phyloP scores from a whole-genome alignment of 2,797 vertebrate species.

The Oryzias dopingdopingensis region DNA sequence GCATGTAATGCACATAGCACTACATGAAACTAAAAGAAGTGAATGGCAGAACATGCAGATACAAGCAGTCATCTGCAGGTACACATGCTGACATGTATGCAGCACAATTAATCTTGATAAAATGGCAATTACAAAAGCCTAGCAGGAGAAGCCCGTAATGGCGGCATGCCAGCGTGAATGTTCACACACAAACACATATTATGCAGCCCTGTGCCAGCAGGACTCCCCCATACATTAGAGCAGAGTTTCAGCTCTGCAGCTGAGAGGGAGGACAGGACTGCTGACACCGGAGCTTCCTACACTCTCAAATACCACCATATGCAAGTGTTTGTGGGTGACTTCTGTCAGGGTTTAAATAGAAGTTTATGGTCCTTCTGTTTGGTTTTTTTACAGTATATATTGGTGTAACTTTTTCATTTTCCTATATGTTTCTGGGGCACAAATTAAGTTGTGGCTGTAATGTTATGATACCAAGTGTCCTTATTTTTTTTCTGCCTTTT shows the following conservation, averaged over 20 bases:
- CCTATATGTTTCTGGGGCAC: not conserved
- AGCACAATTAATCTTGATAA: slow-evolving; percentile 59
- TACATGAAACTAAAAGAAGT: not conserved
- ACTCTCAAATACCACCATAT: slow-evolving; percentile 49
- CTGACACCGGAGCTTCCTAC: slow-evolving; percentile 68
- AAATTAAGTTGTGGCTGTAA: not conserved
- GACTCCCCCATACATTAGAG: slow-evolving; percentile 66
- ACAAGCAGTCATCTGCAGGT: not conserved
- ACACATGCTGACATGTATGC: slow-evolving; percentile 32
- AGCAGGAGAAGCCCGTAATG: slow-evolving; percentile 58
- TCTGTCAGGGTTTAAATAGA: slow-evolving; percentile 5
- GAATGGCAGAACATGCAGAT: too few relatives aligned
- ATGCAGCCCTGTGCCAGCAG: slow-evolving; percentile 43
- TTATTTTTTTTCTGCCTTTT: slow-evolving; percentile 23
- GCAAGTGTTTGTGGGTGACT: slow-evolving; percentile 19
- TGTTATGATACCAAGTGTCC: slow-evolving; percentile 19
- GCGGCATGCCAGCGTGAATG: slow-evolving; percentile 47
- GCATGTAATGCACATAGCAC: not conserved
- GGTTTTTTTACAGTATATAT: too few relatives aligned
- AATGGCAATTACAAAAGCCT: slow-evolving; percentile 69
- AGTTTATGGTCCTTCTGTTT: too few relatives aligned
- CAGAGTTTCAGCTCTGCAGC: slow-evolving; percentile 73
- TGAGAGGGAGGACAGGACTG: slow-evolving; percentile 70
- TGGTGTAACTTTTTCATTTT: too few relatives aligned
- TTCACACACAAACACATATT: slow-evolving; percentile 13